phyloP scores from a whole-genome alignment of 2,797 vertebrate genomes.

The Leptodactylus fallax region DNA sequence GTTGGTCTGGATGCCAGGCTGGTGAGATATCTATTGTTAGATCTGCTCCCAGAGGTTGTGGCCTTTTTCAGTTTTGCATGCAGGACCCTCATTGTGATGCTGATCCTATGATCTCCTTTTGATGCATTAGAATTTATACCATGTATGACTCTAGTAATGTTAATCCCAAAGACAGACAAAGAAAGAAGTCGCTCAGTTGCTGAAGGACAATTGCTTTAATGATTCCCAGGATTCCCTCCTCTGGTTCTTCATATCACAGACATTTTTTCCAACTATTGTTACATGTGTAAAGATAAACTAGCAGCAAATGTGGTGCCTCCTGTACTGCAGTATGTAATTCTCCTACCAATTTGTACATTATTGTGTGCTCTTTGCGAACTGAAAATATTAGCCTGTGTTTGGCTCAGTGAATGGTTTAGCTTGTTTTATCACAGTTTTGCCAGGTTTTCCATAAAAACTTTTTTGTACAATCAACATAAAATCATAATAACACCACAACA shows the following conservation, averaged over 20 bases:
- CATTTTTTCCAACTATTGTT: not conserved
- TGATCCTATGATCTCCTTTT: constrained; percentile 35
- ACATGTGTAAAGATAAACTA: not conserved
- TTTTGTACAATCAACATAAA: too few species aligned
- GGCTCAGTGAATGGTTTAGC: not conserved
- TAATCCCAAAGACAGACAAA: constrained; percentile 37
- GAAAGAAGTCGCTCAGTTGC: constrained; percentile 3
- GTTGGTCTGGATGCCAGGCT: constrained; percentile 61
- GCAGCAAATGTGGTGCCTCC: not conserved
- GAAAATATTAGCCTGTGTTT: not conserved
- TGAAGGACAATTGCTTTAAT: not conserved
- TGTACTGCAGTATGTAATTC: not conserved
- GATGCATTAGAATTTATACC: constrained; percentile 34
- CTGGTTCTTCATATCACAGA: not conserved
- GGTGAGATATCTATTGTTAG: constrained; percentile 59
- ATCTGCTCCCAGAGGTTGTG: constrained; percentile 45
- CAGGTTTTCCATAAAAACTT: not conserved
- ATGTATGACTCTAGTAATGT: constrained; percentile 31
- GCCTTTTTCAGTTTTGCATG: constrained; percentile 34
- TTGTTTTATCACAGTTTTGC: not conserved
- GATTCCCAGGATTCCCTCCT: not conserved
- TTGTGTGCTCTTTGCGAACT: not conserved
- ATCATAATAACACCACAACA: too few species aligned
- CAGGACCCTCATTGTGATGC: constrained; percentile 30
- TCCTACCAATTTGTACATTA: not conserved